Evolutionary conservation across 2,888 invertebrate genomes (phyloP).

Genomic region (Sphaerophoria taeniata): DNA sequence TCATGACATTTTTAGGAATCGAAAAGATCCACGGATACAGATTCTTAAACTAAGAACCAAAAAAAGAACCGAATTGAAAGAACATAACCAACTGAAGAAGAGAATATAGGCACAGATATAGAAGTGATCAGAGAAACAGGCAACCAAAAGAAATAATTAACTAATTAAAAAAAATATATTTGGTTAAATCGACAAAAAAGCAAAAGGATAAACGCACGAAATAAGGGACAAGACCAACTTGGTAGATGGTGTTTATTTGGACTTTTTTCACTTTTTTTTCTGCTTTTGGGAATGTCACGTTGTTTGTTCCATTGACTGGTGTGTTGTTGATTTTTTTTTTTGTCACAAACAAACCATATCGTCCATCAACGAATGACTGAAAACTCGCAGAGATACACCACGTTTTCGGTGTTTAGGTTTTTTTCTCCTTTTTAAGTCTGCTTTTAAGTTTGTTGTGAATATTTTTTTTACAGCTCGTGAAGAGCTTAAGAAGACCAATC

Average conservation of each 20-base stretch:
- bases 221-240: conserved; percentile 46
- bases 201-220: conserved; percentile 57
- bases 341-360: conserved; percentile 56
- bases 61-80: conserved; percentile 11
- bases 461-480: too few species aligned
- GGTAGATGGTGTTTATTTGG: conserved; percentile 46
- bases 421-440: background rate
- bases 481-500: too few species aligned
- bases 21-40: conserved; percentile 63
- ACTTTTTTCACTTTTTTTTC: background rate
- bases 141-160: conserved; percentile 66
- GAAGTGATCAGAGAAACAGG: conserved; percentile 56
- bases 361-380: conserved; percentile 54
- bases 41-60: conserved; percentile 34
- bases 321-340: conserved; percentile 33
- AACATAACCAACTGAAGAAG: conserved; percentile 2
- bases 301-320: conserved; percentile 21
- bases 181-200: conserved; percentile 56
- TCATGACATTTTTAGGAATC: conserved; percentile 65
- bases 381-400: conserved; percentile 13
- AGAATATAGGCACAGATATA: conserved; percentile 19
- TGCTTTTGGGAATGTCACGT: conserved; percentile 3
- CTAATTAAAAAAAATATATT: conserved; percentile 66
- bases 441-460: background rate
- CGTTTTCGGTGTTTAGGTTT: conserved; percentile 14